These are phyloP conservation scores for Lytechinus variegatus DNA, from an alignment of 35 echinoderm and acorn worm genomes.

Conservation along the genomic window DNA sequence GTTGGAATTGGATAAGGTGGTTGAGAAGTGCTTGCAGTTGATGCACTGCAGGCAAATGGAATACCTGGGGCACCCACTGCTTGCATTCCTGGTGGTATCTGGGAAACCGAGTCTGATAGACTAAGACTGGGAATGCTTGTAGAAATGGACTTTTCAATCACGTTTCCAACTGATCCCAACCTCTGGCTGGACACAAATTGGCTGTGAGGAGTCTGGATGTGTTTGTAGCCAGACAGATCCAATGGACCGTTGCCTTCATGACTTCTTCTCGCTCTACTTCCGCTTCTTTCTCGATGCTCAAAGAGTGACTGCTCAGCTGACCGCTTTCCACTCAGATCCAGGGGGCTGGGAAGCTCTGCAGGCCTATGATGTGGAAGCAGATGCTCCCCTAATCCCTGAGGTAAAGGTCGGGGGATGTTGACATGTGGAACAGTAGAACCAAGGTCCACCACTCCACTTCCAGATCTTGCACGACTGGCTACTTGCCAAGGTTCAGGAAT, in stretches of 20 bases:
- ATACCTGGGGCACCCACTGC: slow-evolving; percentile 14
- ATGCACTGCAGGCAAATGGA: not conserved
- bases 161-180: slow-evolving; percentile 64
- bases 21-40: slow-evolving; percentile 12
- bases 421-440: slow-evolving; percentile 63
- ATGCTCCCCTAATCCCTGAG: not conserved
- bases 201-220: slow-evolving; percentile 58
- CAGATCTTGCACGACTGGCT: not conserved
- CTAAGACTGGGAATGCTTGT: not conserved
- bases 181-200: slow-evolving; percentile 72
- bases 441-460: slow-evolving; percentile 58
- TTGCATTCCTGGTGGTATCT: not conserved
- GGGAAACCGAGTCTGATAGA: not conserved
- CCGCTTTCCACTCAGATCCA: slow-evolving; percentile 72
- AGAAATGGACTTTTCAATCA: slow-evolving; percentile 58
- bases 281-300: not conserved
- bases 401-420: slow-evolving; percentile 45
- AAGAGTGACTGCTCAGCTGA: not conserved
- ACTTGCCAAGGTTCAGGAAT: not conserved
- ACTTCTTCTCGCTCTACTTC: slow-evolving; percentile 5
- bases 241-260: slow-evolving; percentile 41
- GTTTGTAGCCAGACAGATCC: slow-evolving; percentile 59
- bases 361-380: not conserved
- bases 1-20: slow-evolving; percentile 56
- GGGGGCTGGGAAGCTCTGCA: slow-evolving; percentile 55